Conservation (phyloP, 92 coral and sea anemone genomes). For the Siderastrea radians region DNA sequence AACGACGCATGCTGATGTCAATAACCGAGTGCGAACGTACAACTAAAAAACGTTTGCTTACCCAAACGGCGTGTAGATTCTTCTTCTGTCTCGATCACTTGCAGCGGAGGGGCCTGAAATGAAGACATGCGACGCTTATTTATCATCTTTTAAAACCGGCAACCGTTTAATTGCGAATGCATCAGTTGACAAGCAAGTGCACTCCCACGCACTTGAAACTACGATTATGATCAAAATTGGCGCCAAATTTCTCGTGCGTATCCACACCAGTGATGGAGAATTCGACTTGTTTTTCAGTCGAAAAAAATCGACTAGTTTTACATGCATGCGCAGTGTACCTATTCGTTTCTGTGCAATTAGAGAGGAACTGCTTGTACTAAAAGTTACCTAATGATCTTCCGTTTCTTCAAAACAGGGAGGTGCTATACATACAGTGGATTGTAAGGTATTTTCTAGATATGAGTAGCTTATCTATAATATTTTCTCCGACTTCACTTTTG, state of each 20-base stretch:
- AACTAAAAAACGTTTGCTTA: constrained; percentile 3
- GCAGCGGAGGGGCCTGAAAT: constrained; percentile 26
- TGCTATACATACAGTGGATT: background rate
- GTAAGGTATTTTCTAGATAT: background rate
- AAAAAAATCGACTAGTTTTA: background rate
- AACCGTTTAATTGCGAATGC: constrained; percentile 16
- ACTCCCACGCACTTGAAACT: constrained; percentile 37
- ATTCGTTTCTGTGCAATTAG: too few relatives aligned
- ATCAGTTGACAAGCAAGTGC: constrained; percentile 12
- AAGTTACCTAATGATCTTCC: background rate
- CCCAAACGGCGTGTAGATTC: constrained; percentile 61
- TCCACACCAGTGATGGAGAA: background rate
- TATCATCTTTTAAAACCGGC: background rate
- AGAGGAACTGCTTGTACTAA: background rate
- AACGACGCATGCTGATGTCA: background rate
- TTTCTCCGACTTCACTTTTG: constrained; percentile 9
- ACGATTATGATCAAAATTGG: constrained; percentile 41
- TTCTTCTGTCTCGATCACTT: constrained; percentile 51
- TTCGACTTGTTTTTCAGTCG: too few relatives aligned
- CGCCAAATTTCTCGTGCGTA: constrained; percentile 38
- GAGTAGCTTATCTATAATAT: background rate
- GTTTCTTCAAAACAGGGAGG: background rate
- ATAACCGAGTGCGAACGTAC: background rate
- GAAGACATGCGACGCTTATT: constrained; percentile 9
- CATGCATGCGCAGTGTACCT: background rate